A percentile compares a stretch with the other conserved stretches of the same genome.
phyloP scores from a whole-genome alignment of 2,888 invertebrate species.

The Aspidapion aeneum region DNA sequence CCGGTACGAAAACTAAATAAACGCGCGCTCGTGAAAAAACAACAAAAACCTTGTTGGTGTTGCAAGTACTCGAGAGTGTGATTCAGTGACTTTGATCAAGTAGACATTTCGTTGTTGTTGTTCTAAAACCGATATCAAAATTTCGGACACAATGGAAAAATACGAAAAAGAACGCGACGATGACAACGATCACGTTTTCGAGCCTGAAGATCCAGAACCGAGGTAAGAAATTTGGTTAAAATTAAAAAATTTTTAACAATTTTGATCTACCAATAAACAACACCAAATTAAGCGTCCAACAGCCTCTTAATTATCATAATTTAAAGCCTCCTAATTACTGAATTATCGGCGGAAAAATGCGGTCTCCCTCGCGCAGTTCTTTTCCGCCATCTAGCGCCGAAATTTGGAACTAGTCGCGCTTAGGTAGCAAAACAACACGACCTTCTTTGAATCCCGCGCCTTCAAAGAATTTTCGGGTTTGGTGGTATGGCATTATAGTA shows the following conservation, averaged over 20 bases:
- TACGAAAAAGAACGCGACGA: conserved; percentile 70
- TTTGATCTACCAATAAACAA: neutral
- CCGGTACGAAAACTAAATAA: neutral
- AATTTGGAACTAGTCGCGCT: neutral
- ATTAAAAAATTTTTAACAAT: neutral
- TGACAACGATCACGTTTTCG: conserved; percentile 71
- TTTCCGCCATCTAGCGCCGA: neutral
- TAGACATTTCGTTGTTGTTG: neutral
- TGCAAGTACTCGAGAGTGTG: too few species aligned
- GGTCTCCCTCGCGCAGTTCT: too few species aligned
- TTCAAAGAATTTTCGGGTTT: neutral
- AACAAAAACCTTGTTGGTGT: neutral
- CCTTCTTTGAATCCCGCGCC: neutral
- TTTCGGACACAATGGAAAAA: conserved; percentile 52
- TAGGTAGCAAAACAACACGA: neutral
- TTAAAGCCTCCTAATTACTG: neutral
- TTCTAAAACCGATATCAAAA: neutral
- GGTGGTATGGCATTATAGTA: too few species aligned
- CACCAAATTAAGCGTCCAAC: neutral
- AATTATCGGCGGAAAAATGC: neutral
- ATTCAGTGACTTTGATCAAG: neutral
- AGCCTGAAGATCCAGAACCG: conserved; percentile 59
- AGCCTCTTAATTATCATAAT: neutral
- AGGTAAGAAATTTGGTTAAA: conserved; percentile 51
- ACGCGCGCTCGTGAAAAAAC: neutral